Percentiles rank a stretch among this genome's conserved stretches.
Conservation (phyloP, 2,113 vertebrate species). For the Cygnus atratus region DNA sequence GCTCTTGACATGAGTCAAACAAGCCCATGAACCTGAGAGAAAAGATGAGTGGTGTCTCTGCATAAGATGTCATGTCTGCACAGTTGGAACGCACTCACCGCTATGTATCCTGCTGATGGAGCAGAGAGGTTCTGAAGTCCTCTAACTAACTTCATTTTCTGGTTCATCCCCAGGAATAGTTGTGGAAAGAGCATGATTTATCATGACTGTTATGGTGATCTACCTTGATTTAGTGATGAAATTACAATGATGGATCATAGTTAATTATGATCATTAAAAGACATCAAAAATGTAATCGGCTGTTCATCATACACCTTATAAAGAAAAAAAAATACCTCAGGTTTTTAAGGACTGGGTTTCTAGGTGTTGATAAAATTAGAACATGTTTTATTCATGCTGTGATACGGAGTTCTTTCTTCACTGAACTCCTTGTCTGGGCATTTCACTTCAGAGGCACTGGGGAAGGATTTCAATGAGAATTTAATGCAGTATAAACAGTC, state of each 20-base stretch:
- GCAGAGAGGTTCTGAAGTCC: conserved; percentile 10
- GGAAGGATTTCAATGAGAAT: background rate
- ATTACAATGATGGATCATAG: conserved; percentile 71
- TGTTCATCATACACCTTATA: conserved; percentile 70
- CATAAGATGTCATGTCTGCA: fast-evolving
- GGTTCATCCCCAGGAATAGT: conserved; percentile 11
- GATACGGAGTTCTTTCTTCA: conserved; percentile 42
- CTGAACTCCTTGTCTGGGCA: background rate
- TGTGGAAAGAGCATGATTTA: conserved; percentile 60
- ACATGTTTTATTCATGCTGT: conserved; percentile 58
- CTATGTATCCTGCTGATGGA: background rate
- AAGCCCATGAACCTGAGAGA: fast-evolving
- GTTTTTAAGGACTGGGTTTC: conserved; percentile 37
- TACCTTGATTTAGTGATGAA: conserved; percentile 73
- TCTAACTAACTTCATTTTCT: conserved; percentile 45
- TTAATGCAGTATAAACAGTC: conserved; percentile 5
- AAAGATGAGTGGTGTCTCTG: background rate
- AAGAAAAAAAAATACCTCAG: conserved; percentile 48
- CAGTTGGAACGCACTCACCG: background rate
- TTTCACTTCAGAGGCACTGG: background rate
- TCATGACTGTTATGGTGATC: conserved; percentile 56
- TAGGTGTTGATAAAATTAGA: conserved; percentile 66
- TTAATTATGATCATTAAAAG: conserved; percentile 78
- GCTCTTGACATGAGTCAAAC: background rate
- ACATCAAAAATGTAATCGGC: conserved; percentile 70